Percentiles rank a stretch among this genome's conserved stretches.
These are phyloP conservation scores for Zele albiditarsus DNA, from an alignment of 2,888 invertebrate genomes.

Conservation along the genomic window DNA sequence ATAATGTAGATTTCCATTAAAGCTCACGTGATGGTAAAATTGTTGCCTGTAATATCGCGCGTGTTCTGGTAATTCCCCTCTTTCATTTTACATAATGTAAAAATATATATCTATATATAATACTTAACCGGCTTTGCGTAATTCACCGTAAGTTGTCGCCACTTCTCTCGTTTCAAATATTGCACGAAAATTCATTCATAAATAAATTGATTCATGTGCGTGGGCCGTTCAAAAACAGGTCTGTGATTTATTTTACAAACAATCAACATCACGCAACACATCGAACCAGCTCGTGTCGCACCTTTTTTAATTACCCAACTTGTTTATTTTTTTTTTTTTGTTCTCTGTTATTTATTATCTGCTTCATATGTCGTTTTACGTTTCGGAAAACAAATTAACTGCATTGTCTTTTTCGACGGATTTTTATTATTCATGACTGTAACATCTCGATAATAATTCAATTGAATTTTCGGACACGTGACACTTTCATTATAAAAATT, in stretches of 20 bases:
- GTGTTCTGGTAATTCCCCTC: not conserved
- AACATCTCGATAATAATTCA: not conserved
- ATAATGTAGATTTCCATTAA: not conserved
- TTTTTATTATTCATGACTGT: not conserved
- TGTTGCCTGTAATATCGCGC: slow-evolving; percentile 6
- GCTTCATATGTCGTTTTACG: not conserved
- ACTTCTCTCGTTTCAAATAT: not conserved
- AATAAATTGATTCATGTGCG: slow-evolving; percentile 11
- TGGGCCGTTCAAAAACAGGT: not conserved
- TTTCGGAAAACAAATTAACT: not conserved
- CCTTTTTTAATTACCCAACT: not conserved
- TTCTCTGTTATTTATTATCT: not conserved
- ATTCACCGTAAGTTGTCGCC: slow-evolving; percentile 19
- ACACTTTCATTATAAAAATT: not conserved
- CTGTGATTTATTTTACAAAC: slow-evolving; percentile 13
- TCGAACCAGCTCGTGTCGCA: not conserved
- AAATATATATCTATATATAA: not conserved
- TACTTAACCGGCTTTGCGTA: not conserved
- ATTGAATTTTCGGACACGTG: not conserved
- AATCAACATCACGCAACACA: not conserved
- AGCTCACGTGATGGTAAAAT: not conserved
- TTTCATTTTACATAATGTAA: not conserved
- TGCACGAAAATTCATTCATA: slow-evolving; percentile 11
- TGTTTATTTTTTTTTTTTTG: not conserved
- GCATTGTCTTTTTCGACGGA: not conserved